Percentiles rank a stretch among this genome's conserved stretches.
phyloP scores from a whole-genome alignment of 1,140 invertebrate genomes.

The Hycleus cichorii region DNA sequence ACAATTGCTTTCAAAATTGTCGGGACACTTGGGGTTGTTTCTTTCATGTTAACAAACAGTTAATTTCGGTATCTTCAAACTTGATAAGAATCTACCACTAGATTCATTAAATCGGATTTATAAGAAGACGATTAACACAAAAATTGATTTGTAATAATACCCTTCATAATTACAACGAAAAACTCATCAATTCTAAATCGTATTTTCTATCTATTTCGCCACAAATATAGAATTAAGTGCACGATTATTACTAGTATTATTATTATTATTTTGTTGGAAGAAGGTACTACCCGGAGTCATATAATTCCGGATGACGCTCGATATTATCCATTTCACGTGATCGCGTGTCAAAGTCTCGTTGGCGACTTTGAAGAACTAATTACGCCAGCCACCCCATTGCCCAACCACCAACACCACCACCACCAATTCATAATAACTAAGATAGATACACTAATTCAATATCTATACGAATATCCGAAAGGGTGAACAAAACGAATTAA shows the following conservation, averaged over 20 bases:
- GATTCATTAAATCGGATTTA: no score
- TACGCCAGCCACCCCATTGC: not conserved
- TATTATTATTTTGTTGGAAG: no score
- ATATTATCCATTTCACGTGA: constrained; percentile 15
- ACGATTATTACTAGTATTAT: not conserved
- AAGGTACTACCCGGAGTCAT: constrained; percentile 8
- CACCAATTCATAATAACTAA: not conserved
- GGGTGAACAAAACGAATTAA: not conserved
- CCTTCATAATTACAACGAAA: not conserved
- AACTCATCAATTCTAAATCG: no score
- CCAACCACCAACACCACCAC: no score
- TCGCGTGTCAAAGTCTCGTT: constrained; percentile 22
- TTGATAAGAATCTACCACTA: no score
- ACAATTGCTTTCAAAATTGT: not conserved
- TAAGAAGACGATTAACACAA: no score
- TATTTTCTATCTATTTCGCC: no score
- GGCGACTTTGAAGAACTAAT: constrained; percentile 22
- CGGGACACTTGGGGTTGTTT: no score
- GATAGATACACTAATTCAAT: constrained; percentile 22
- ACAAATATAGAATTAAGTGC: not conserved
- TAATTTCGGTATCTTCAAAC: no score
- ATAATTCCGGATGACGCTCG: constrained; percentile 8
- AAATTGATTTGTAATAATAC: no score
- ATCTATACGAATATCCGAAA: constrained; percentile 2
- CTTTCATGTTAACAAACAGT: no score